A percentile compares a stretch with the other conserved stretches of the same genome.
Evolutionary conservation across 2,113 vertebrate genomes (phyloP).

Genomic region (Notarius quadriscutis): DNA sequence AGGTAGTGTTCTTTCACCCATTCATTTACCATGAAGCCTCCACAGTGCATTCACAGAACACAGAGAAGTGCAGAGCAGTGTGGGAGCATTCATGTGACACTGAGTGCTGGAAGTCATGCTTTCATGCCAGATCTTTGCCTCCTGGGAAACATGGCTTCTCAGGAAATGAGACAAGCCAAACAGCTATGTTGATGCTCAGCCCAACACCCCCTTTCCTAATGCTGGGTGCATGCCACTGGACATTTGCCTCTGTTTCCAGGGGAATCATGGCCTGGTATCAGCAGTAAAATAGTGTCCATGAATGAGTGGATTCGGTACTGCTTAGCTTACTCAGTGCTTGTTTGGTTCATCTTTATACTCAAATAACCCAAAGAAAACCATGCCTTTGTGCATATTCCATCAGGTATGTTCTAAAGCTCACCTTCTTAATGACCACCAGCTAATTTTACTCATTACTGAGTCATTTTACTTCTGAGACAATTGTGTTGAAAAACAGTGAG

Average conservation of each 20-base stretch:
- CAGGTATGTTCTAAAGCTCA: not conserved
- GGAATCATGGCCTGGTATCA: not conserved
- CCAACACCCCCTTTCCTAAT: not conserved
- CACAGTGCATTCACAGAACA: conserved; percentile 28
- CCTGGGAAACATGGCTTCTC: conserved; percentile 31
- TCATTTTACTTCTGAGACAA: conserved; percentile 6
- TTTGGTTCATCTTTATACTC: no score
- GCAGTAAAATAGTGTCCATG: not conserved
- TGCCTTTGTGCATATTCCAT: not conserved
- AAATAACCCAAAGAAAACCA: not conserved
- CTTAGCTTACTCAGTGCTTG: not conserved
- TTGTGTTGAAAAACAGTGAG: not conserved
- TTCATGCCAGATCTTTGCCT: conserved; percentile 26
- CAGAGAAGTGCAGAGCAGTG: conserved; percentile 23
- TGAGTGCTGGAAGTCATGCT: conserved; percentile 46
- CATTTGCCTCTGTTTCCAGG: conserved; percentile 20
- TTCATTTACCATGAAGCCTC: conserved; percentile 36
- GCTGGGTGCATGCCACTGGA: conserved; percentile 3
- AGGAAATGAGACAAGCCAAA: conserved; percentile 33
- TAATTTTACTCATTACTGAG: not conserved
- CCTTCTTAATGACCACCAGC: not conserved
- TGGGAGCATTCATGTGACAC: conserved; percentile 29
- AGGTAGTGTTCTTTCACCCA: conserved; percentile 36
- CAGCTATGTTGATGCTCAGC: conserved; percentile 31
- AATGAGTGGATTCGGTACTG: not conserved